These are phyloP conservation scores for Brachystomella parvula DNA, from an alignment of 1,140 invertebrate species.

Conservation along the genomic window DNA sequence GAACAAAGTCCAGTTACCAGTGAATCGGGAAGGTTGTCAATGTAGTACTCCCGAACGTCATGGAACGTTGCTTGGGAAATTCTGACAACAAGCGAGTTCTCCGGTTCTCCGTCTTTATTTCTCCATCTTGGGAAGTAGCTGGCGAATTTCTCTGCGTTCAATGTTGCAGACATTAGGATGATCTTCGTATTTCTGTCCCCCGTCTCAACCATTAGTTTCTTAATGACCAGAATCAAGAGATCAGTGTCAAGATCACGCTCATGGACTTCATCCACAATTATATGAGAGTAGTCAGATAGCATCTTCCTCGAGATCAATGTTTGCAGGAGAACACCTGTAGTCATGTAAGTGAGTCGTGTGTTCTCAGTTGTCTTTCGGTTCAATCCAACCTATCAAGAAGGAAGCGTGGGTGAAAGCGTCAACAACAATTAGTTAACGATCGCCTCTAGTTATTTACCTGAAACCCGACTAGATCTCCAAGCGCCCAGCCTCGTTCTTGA, in stretches of 20 bases:
- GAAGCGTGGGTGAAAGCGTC: background rate
- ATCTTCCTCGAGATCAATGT: conserved; percentile 54
- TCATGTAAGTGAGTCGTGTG: conserved; percentile 78
- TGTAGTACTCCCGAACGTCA: background rate
- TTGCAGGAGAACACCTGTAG: conserved; percentile 61
- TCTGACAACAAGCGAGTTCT: background rate
- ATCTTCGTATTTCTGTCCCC: conserved; percentile 39
- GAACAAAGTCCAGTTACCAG: no score
- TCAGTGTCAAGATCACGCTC: conserved; percentile 90
- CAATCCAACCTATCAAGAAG: conserved; percentile 52
- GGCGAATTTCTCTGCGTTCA: conserved; percentile 47
- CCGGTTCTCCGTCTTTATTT: conserved; percentile 37
- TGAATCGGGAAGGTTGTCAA: background rate
- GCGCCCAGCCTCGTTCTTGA: conserved; percentile 69
- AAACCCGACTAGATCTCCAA: conserved; percentile 80
- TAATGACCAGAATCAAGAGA: conserved; percentile 79
- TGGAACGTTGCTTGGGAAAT: conserved; percentile 8
- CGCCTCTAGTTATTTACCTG: conserved; percentile 50
- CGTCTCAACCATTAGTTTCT: conserved; percentile 48
- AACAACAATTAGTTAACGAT: background rate
- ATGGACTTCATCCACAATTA: conserved; percentile 92
- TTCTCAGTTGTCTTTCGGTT: conserved; percentile 53
- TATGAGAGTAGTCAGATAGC: conserved; percentile 65
- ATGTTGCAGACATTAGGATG: conserved; percentile 56
- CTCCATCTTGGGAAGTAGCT: conserved; percentile 50